These are phyloP conservation scores for Eilema sororculum DNA, from an alignment of 2,888 invertebrate species.

Conservation along the genomic window DNA sequence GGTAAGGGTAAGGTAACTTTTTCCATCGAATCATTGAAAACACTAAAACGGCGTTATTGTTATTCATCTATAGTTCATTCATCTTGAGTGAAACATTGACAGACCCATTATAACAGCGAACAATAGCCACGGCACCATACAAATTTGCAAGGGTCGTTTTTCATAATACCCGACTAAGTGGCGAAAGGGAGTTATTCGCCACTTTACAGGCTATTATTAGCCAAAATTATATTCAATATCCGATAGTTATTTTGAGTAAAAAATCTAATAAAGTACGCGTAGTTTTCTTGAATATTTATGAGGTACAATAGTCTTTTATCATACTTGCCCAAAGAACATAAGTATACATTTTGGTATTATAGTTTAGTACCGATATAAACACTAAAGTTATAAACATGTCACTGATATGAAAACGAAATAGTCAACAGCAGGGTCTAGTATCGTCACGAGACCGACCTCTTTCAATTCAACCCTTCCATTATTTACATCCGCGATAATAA, in stretches of 20 bases:
- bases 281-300: slow-evolving; percentile 7
- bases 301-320: not conserved
- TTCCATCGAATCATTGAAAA: slow-evolving; percentile 40
- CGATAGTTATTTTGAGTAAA: slow-evolving; percentile 28
- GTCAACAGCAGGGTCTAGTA: slow-evolving; percentile 41
- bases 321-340: not conserved
- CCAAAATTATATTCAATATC: slow-evolving; percentile 32
- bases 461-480: slow-evolving; percentile 44
- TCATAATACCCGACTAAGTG: slow-evolving; percentile 49
- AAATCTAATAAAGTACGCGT: slow-evolving; percentile 33
- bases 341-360: not conserved
- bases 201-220: slow-evolving; percentile 34
- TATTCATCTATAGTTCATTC: slow-evolving; percentile 72
- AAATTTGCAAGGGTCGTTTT: slow-evolving; percentile 59
- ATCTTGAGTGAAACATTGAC: slow-evolving; percentile 81
- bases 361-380: not conserved
- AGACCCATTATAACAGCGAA: slow-evolving; percentile 78
- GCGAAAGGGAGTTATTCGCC: slow-evolving; percentile 24
- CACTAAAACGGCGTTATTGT: slow-evolving; percentile 39
- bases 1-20: slow-evolving; percentile 32
- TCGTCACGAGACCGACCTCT: slow-evolving; percentile 45
- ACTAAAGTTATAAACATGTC: slow-evolving; percentile 23
- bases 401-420: slow-evolving; percentile 38
- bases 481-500: slow-evolving; percentile 39
- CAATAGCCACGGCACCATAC: slow-evolving; percentile 70